Evolutionary conservation across 2,113 vertebrate genomes (phyloP), one percentile per base, ranked within the genome.

Genomic region (Psittacus erithacus): DNA sequence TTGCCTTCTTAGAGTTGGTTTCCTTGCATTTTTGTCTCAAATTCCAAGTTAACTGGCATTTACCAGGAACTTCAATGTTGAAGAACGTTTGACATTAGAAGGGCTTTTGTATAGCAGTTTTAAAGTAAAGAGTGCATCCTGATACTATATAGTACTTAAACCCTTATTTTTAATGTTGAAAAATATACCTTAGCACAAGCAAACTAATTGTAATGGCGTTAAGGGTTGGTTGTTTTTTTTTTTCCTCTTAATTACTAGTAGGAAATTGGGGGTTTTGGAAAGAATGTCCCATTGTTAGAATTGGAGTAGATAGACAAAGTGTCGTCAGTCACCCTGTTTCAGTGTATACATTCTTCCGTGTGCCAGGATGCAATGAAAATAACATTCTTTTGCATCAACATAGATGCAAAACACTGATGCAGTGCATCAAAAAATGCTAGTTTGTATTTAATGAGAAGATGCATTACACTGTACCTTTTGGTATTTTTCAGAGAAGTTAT

Each of bases 381-480:
- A 95, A 97, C 95, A 90, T 94, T 87, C 89, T 96, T 98, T 98
- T 98, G 97, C 98, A 98, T 98, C 98, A 97, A 76, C 96, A 59
- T 97, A 82, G 98, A 98, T 98, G 97, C 97, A 98, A 97, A 98
- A 97, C 97, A 97, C 97, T 98, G 98, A 98, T 98, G 98, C 98
- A 98, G 47, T 98, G 98, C 98, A 98, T 98, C 98, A 98, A 96
- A 96, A 97, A 97, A 94, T 95, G 94, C 96, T 97, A 97, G 97
- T 98, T 98, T 98, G 96, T 98, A 98, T 97, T 98, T 98, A 98
- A 98, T 80, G 97, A 98, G 96, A 94, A 97, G 95, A 97, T 97
- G 97, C 97, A 98, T 98, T 98, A 98, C 97, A 98, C 97, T 98
- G 97, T 98, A 98, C 96, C 96, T 98, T 98, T 97, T 95, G 97